Evolutionary conservation across 2,888 invertebrate species (phyloP).

Genomic region (Taphrorychus bicolor): DNA sequence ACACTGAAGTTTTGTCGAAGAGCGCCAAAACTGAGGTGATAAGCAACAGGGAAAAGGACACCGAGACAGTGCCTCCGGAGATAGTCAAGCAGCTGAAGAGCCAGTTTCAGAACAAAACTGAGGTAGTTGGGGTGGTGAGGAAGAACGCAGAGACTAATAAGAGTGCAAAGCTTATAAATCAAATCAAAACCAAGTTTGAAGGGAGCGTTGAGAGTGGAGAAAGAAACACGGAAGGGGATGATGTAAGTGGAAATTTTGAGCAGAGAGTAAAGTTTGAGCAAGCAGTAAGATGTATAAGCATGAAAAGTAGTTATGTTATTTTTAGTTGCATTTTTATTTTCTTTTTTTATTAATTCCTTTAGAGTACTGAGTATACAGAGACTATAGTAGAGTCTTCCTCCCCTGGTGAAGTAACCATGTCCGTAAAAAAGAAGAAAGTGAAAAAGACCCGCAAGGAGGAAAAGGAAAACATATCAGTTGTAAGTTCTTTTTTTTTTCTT

Average conservation of each 20-base stretch:
- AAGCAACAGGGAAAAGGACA: slow-evolving; percentile 49
- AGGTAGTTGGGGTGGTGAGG: slow-evolving; percentile 48
- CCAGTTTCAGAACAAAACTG: slow-evolving; percentile 47
- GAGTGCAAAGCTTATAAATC: slow-evolving; percentile 55
- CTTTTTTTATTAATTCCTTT: slow-evolving; percentile 43
- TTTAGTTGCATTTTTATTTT: too few species aligned
- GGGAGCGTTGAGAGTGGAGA: slow-evolving; percentile 47
- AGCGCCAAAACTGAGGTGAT: slow-evolving; percentile 42
- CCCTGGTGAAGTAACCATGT: slow-evolving; percentile 49
- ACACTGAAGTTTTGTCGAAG: slow-evolving; percentile 46
- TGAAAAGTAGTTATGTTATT: slow-evolving; percentile 40
- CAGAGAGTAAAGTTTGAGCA: too few species aligned
- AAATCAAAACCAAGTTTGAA: slow-evolving; percentile 56
- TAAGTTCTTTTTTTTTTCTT: slow-evolving; percentile 57
- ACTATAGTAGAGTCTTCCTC: slow-evolving; percentile 52
- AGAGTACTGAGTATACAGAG: slow-evolving; percentile 58
- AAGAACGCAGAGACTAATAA: slow-evolving; percentile 50
- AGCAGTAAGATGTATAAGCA: background rate
- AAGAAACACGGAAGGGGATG: slow-evolving; percentile 37
- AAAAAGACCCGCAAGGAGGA: slow-evolving; percentile 72
- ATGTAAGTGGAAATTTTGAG: slow-evolving; percentile 46
- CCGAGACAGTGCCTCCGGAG: slow-evolving; percentile 49
- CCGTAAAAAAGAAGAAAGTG: slow-evolving; percentile 65
- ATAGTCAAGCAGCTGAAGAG: slow-evolving; percentile 52
- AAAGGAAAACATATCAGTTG: slow-evolving; percentile 74